Conservation (phyloP, 2,888 invertebrate genomes). For the Kryphioiulus occultus region DNA sequence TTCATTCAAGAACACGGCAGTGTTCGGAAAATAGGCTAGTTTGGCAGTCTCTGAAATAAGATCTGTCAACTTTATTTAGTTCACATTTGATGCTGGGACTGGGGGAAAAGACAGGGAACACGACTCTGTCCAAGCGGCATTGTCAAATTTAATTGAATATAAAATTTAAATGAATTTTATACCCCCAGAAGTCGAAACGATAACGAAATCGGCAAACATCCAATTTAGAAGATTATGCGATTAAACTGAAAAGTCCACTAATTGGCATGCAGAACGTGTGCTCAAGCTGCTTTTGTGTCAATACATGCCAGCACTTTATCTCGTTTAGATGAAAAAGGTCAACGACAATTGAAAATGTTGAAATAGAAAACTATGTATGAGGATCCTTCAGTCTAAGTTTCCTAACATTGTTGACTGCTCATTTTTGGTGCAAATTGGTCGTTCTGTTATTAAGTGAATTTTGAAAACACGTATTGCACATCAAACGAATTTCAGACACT, state of each 20-base stretch:
- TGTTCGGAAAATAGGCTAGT: too few species aligned
- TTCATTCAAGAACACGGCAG: too few species aligned
- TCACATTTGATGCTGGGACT: too few species aligned
- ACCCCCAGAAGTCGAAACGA: background rate
- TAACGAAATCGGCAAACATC: background rate
- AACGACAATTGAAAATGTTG: background rate
- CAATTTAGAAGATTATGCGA: background rate
- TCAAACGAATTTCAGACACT: too few species aligned
- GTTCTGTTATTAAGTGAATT: background rate
- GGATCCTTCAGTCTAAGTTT: background rate
- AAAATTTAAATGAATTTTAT: background rate
- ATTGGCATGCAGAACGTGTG: background rate
- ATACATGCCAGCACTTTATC: background rate
- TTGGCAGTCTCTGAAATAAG: too few species aligned
- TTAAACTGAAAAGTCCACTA: constrained; percentile 6
- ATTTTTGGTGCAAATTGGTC: background rate
- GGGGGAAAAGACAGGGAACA: too few species aligned
- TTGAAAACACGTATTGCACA: too few species aligned
- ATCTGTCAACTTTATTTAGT: too few species aligned
- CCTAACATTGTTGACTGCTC: background rate
- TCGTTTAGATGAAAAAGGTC: background rate
- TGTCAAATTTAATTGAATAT: background rate
- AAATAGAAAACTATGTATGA: background rate
- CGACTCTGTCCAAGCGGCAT: background rate
- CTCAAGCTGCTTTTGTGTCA: background rate